Conservation (phyloP, 2,797 vertebrate species). For the Rhynchotus rufescens region DNA sequence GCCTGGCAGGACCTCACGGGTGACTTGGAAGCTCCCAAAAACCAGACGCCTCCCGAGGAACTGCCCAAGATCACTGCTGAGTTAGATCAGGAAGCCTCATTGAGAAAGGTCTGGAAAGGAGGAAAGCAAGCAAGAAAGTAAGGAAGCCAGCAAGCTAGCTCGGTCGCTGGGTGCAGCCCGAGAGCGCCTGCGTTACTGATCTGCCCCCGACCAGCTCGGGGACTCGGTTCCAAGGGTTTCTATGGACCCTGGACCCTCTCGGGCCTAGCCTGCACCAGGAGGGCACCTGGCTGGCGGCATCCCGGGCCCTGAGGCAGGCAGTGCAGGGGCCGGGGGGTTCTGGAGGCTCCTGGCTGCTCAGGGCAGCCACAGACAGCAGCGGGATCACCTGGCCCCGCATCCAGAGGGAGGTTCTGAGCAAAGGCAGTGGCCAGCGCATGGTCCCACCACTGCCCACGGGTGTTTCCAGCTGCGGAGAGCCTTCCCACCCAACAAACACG, state of each 20-base stretch:
- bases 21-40: background rate
- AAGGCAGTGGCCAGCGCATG: too few relatives aligned
- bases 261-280: background rate
- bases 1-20: background rate
- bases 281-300: background rate
- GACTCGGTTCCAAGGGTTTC: constrained; percentile 45
- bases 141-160: background rate
- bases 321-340: too few relatives aligned
- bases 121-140: too few relatives aligned
- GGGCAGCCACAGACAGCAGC: too few relatives aligned
- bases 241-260: constrained; percentile 42
- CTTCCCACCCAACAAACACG: too few relatives aligned
- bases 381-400: too few relatives aligned
- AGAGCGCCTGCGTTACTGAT: constrained; percentile 7
- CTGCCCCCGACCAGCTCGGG: constrained; percentile 44
- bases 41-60: background rate
- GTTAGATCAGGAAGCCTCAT: background rate
- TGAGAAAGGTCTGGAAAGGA: background rate
- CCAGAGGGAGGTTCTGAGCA: too few relatives aligned
- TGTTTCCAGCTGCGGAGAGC: too few relatives aligned
- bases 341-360: too few relatives aligned
- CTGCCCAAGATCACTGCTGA: background rate
- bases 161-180: background rate
- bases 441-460: too few relatives aligned
- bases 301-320: too few relatives aligned